phyloP scores from a whole-genome alignment of 2,113 vertebrate genomes.

The Lagopus muta region DNA sequence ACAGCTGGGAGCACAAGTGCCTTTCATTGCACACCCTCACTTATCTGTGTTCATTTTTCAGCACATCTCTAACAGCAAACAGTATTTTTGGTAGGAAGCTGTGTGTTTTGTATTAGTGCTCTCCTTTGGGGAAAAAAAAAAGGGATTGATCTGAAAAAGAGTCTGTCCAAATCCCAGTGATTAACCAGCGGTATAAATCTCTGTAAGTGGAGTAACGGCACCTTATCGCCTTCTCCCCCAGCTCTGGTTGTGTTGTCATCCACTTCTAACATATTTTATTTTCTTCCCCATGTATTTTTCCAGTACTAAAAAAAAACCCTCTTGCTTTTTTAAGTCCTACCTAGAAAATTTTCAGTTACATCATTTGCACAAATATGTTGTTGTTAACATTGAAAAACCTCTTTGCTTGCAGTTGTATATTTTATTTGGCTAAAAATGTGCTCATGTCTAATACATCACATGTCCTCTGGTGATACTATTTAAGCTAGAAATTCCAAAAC shows the following conservation, averaged over 20 bases:
- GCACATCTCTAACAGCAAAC: conserved; percentile 3
- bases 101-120: not conserved
- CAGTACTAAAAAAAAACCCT: conserved; percentile 53
- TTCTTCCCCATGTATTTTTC: conserved; percentile 73
- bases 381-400: conserved; percentile 91
- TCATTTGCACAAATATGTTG: conserved; percentile 94
- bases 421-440: conserved; percentile 92
- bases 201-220: not conserved
- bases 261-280: conserved; percentile 67
- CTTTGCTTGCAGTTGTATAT: conserved; percentile 91
- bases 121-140: accelerated
- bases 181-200: not conserved
- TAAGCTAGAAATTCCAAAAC: conserved; percentile 98
- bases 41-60: not conserved
- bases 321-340: conserved; percentile 73
- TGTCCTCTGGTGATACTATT: conserved; percentile 92
- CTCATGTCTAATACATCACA: conserved; percentile 92
- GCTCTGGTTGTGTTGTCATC: not conserved
- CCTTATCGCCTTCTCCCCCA: conserved; percentile 32
- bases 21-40: not conserved
- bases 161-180: not conserved
- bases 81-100: not conserved
- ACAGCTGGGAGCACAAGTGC: not conserved
- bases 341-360: conserved; percentile 85
- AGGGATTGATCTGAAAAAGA: not conserved